Percentiles rank a stretch among this genome's conserved stretches.
These are phyloP conservation scores for Hartigia nigra DNA, from an alignment of 2,888 invertebrate species.

Conservation along the genomic window DNA sequence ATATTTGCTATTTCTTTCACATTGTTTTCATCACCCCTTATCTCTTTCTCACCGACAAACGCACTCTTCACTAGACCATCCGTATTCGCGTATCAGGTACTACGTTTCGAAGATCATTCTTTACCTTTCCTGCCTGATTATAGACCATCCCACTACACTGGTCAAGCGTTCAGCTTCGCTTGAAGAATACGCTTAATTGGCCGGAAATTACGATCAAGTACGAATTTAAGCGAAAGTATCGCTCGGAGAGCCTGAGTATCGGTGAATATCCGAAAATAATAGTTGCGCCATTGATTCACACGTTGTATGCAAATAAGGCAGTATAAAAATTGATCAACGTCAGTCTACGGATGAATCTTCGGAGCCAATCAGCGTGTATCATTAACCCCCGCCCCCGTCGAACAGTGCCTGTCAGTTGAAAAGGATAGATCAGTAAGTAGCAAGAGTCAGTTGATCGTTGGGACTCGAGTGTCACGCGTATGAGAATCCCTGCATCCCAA, in stretches of 20 bases:
- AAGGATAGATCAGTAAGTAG: constrained; percentile 13
- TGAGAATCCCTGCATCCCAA: constrained; percentile 57
- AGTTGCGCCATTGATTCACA: constrained; percentile 5
- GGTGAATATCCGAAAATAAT: not conserved
- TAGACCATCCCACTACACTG: not conserved
- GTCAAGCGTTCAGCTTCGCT: not conserved
- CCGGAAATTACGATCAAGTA: not conserved
- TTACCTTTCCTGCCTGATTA: not conserved
- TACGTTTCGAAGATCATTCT: not conserved
- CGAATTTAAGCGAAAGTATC: not conserved
- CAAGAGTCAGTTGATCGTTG: not conserved
- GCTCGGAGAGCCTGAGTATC: not conserved
- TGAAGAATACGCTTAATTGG: not conserved
- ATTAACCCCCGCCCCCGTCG: constrained; percentile 51
- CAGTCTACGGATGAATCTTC: constrained; percentile 49
- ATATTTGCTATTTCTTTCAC: not conserved
- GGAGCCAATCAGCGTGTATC: constrained; percentile 54
- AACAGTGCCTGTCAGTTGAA: constrained; percentile 45
- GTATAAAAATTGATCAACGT: constrained; percentile 55
- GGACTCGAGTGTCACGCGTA: not conserved
- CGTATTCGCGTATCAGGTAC: not conserved
- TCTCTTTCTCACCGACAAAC: not conserved
- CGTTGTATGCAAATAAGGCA: constrained; percentile 50
- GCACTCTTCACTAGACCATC: not conserved
- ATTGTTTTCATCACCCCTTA: not conserved